These are phyloP conservation scores for Cephus pulcher DNA, from an alignment of 2,888 invertebrate genomes.

Conservation along the genomic window DNA sequence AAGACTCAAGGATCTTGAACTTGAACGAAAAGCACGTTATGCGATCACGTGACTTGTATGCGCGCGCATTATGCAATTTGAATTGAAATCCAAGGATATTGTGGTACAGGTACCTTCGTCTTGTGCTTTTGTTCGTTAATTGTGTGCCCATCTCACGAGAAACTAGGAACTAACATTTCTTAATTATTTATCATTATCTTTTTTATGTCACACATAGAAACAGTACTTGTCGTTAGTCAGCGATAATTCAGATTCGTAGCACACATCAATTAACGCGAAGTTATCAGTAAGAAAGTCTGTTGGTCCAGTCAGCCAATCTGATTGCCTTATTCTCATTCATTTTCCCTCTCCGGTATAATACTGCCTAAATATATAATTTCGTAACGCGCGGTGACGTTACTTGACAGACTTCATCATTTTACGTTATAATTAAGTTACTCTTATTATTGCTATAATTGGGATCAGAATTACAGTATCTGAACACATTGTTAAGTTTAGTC, in stretches of 20 bases:
- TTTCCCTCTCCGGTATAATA: conserved; percentile 39
- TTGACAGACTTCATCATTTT: conserved; percentile 35
- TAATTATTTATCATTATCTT: conserved; percentile 33
- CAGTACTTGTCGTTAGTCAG: neutral
- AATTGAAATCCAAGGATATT: neutral
- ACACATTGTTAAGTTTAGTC: conserved; percentile 42
- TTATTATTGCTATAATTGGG: conserved; percentile 49
- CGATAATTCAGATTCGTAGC: conserved; percentile 20
- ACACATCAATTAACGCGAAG: conserved; percentile 42
- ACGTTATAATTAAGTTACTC: conserved; percentile 30
- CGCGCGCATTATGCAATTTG: neutral
- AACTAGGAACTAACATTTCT: conserved; percentile 52
- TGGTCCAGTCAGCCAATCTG: conserved; percentile 47
- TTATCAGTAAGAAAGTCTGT: conserved; percentile 38
- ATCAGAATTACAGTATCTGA: conserved; percentile 43
- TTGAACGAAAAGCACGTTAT: neutral
- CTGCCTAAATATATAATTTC: conserved; percentile 46
- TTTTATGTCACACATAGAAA: conserved; percentile 8
- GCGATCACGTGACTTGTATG: neutral
- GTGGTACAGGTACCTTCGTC: conserved; percentile 47
- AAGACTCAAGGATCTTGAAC: neutral
- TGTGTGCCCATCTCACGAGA: conserved; percentile 47
- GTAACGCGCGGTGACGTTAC: conserved; percentile 40
- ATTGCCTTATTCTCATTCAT: conserved; percentile 39
- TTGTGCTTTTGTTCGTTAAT: conserved; percentile 45